Base-by-base conservation (phyloP, 2,113 vertebrate species). In the Rhineura floridana region DNA sequence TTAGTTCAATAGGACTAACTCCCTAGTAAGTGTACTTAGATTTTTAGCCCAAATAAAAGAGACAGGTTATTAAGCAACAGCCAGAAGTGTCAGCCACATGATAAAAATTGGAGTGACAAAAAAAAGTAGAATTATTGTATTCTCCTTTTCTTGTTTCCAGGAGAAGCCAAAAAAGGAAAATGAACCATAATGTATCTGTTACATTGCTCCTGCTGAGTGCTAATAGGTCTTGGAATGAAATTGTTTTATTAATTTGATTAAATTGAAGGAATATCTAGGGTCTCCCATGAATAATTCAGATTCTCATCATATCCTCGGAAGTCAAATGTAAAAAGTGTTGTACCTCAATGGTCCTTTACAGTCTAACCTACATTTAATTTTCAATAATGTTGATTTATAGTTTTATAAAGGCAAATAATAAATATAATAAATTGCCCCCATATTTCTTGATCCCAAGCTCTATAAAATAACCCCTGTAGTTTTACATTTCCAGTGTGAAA, bases 341-440 rank as follows among this genome's bases (percentile, higher is more conserved):
- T 93, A 96, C 92, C 89, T 95, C 94, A 95, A 89, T 97, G 93
- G 91, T 93, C 91, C 92, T 90, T 95, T 88, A 93, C 81, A 93
- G 92, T 95, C 93, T 95, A 96, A 96, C 55, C 2, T 95, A 95
- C 93, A 96, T 98, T 98, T 98, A 97, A 98, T 98, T 97, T 97
- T 95, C 96, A 96, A 95, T 97, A 95, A 95, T 96, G 91, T 95
- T 98, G 98, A 98, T 98, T 97, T 97, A 98, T 98, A 96, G 94
- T 96, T 96, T 97, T 98, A 98, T 97, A 98, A 98, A 98, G 95
- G 95, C 98, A 98, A 98, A 98, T 97, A 98, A 98, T 98, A 98
- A 98, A 98, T 97, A 98, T 97, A 98, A 98, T 98, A 97, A 98
- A 98, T 98, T 97, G 95, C 93, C 93, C 93, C 95, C 91, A 96